Evolutionary conservation across 2,113 vertebrate genomes (phyloP).

Genomic region (Ancistrus triradiatus): DNA sequence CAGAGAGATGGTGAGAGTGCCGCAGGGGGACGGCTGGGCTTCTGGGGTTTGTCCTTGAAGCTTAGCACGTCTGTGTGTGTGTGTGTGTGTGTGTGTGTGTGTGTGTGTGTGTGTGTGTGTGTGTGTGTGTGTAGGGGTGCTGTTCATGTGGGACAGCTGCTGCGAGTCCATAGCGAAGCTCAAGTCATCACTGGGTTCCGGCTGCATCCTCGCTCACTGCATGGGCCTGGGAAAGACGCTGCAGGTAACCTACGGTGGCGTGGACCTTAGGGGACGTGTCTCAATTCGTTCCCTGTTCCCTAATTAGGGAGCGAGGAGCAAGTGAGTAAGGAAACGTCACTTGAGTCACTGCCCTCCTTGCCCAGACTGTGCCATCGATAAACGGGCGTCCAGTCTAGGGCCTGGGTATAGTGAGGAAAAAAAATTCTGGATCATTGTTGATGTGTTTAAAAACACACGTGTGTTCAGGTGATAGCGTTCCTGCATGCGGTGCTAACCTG

Average conservation of each 20-base stretch:
- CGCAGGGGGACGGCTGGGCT: no score
- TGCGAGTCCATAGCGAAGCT: slow-evolving; percentile 93
- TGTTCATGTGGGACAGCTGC: slow-evolving; percentile 97
- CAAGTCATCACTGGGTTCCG: slow-evolving; percentile 84
- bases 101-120: not conserved
- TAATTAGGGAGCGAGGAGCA: not conserved
- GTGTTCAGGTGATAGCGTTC: slow-evolving; percentile 88
- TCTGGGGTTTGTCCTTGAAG: no score
- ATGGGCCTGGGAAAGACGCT: slow-evolving; percentile 97
- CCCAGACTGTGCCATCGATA: no score
- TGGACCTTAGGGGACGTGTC: no score
- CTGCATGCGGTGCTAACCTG: slow-evolving; percentile 86
- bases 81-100: no score
- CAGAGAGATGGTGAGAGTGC: slow-evolving; percentile 81
- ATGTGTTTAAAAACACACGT: not conserved
- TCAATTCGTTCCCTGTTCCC: no score
- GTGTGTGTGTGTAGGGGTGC: slow-evolving; percentile 75
- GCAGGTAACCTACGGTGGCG: slow-evolving; percentile 78
- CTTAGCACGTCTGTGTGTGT: no score
- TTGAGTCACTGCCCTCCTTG: no score
- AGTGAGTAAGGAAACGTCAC: not conserved
- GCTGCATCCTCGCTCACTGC: slow-evolving; percentile 94
- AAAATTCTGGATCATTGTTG: no score
- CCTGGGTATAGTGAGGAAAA: no score
- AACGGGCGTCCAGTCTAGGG: no score